These are phyloP conservation scores for Psephotus haematonotus DNA, from an alignment of 2,113 vertebrate species.

Conservation along the genomic window DNA sequence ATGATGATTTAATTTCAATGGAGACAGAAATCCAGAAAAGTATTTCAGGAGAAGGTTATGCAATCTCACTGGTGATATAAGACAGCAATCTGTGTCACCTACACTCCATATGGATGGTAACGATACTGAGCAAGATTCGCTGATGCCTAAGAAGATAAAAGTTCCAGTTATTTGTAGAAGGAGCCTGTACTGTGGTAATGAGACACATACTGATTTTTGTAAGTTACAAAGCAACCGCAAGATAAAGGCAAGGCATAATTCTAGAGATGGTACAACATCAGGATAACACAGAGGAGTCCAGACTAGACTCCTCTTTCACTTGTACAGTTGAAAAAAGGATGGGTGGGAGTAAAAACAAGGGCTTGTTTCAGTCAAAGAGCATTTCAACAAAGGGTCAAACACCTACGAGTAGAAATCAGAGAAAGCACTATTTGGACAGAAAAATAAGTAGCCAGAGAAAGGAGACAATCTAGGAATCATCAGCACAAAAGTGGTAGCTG, in stretches of 20 bases:
- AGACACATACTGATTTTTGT: not conserved
- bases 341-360: not conserved
- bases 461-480: not conserved
- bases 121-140: not conserved
- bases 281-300: not conserved
- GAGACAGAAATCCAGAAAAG: conserved; percentile 7
- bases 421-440: not conserved
- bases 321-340: not conserved
- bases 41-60: conserved; percentile 26
- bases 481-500: not conserved
- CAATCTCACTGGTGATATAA: not conserved
- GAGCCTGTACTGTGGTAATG: not conserved
- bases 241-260: not conserved
- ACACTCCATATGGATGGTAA: conserved; percentile 42
- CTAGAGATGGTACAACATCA: not conserved
- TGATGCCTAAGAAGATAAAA: not conserved
- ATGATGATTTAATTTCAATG: not conserved
- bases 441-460: not conserved
- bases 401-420: not conserved
- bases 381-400: not conserved
- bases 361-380: not conserved
- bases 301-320: not conserved
- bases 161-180: conserved; percentile 16
- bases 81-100: conserved; percentile 41
- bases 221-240: not conserved